Evolutionary conservation across 1,140 invertebrate genomes (phyloP).

Genomic region (Asobara japonica): DNA sequence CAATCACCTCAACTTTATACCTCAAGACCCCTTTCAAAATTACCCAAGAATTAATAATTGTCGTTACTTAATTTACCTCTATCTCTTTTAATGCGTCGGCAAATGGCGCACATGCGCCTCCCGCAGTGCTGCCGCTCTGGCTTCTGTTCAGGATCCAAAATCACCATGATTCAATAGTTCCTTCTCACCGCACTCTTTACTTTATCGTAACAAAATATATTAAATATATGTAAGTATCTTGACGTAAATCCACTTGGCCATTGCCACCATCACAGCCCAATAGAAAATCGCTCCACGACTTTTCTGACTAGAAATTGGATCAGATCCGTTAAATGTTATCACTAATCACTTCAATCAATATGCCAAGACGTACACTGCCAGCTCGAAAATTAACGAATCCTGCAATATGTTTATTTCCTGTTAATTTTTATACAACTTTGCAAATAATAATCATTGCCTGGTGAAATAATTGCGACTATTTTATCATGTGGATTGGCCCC

Average conservation of each 20-base stretch:
- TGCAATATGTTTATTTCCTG: background rate
- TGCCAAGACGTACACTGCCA: background rate
- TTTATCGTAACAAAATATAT: slow-evolving; percentile 6
- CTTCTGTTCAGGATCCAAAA: slow-evolving; percentile 64
- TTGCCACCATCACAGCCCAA: background rate
- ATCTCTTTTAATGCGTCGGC: slow-evolving; percentile 63
- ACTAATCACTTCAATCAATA: background rate
- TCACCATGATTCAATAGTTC: slow-evolving; percentile 56
- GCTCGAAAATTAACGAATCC: background rate
- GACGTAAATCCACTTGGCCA: background rate
- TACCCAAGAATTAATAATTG: too few species aligned
- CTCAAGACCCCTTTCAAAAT: too few species aligned
- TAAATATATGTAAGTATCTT: background rate
- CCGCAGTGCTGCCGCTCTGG: slow-evolving; percentile 63
- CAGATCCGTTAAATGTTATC: background rate
- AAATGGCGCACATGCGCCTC: slow-evolving; percentile 65
- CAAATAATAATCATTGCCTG: background rate
- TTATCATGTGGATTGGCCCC: background rate
- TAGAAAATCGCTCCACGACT: slow-evolving; percentile 1
- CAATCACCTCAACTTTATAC: too few species aligned
- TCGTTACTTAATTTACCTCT: slow-evolving; percentile 55
- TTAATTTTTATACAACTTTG: background rate
- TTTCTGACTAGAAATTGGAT: slow-evolving; percentile 5
- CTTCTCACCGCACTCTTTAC: background rate
- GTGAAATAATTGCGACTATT: background rate